Evolutionary conservation across 2,888 invertebrate genomes (phyloP).

Genomic region (Incurvaria masculella): DNA sequence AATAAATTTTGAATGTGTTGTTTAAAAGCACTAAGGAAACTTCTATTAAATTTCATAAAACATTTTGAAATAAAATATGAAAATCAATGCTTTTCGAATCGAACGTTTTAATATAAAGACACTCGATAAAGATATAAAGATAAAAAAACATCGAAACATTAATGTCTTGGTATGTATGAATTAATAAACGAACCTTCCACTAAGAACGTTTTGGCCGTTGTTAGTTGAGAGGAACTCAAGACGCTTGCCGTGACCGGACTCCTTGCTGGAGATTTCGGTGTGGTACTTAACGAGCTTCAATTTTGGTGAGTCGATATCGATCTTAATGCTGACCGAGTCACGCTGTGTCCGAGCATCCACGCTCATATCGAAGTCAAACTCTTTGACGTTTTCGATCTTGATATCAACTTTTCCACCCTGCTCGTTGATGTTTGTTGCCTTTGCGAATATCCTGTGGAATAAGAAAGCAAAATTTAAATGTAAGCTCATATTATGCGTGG

Average conservation of each 20-base stretch:
- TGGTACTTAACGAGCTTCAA: slow-evolving; percentile 63
- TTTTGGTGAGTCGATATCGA: slow-evolving; percentile 60
- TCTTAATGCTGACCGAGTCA: slow-evolving; percentile 63
- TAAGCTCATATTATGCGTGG: no score
- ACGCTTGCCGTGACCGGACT: slow-evolving; percentile 56
- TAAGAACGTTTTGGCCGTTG: slow-evolving; percentile 62
- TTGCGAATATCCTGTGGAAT: slow-evolving; percentile 31
- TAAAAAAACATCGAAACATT: no score
- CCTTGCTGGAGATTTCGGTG: slow-evolving; percentile 61
- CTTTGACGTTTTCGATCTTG: slow-evolving; percentile 49
- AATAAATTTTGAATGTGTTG: no score
- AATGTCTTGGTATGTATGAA: no score
- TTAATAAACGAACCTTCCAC: slow-evolving; percentile 69
- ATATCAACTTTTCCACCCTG: slow-evolving; percentile 57
- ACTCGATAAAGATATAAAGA: neutral
- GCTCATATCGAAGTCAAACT: slow-evolving; percentile 51
- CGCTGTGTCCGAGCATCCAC: slow-evolving; percentile 56
- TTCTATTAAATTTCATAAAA: no score
- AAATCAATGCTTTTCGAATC: no score
- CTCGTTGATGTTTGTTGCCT: slow-evolving; percentile 44
- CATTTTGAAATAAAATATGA: no score
- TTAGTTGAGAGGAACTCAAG: slow-evolving; percentile 63
- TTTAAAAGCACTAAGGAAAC: no score
- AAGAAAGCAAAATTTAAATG: no score
- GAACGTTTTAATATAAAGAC: no score